phyloP scores from a whole-genome alignment of 2,888 invertebrate species.

The Cylindroiulus punctatus region DNA sequence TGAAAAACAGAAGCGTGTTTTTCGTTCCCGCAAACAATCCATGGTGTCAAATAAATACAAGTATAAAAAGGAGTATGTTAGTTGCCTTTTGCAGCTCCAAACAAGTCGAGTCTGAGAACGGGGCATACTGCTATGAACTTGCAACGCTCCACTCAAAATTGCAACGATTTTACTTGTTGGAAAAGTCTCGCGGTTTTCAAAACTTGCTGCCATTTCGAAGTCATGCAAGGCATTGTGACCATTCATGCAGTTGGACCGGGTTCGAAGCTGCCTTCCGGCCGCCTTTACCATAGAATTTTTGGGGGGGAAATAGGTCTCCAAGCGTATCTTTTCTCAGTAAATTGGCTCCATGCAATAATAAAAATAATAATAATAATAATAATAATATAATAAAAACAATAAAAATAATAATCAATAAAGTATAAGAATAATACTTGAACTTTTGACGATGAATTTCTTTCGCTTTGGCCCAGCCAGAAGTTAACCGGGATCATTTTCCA shows the following conservation, averaged over 20 bases:
- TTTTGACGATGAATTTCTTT: constrained; percentile 47
- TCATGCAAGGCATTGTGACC: background rate
- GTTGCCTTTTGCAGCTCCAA: background rate
- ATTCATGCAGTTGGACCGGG: background rate
- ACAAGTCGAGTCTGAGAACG: background rate
- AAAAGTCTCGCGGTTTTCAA: background rate
- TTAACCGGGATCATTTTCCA: constrained; percentile 17
- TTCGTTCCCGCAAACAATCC: background rate
- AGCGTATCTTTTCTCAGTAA: constrained; percentile 44
- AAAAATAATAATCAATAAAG: constrained; percentile 51
- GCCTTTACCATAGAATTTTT: background rate
- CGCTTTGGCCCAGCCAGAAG: constrained; percentile 30
- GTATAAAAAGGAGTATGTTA: background rate
- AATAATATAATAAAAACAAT: constrained; percentile 45
- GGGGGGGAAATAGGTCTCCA: constrained; percentile 29
- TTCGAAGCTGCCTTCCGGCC: background rate
- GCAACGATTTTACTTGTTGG: background rate
- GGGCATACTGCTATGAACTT: background rate
- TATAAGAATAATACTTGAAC: constrained; percentile 49
- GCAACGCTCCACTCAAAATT: background rate
- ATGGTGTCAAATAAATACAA: background rate
- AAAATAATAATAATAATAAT: constrained; percentile 48
- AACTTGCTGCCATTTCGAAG: background rate
- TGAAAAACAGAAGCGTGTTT: background rate
- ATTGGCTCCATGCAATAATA: constrained; percentile 45